Evolutionary conservation across 2,113 vertebrate genomes (phyloP).

Genomic region (Pygoscelis antarcticus): DNA sequence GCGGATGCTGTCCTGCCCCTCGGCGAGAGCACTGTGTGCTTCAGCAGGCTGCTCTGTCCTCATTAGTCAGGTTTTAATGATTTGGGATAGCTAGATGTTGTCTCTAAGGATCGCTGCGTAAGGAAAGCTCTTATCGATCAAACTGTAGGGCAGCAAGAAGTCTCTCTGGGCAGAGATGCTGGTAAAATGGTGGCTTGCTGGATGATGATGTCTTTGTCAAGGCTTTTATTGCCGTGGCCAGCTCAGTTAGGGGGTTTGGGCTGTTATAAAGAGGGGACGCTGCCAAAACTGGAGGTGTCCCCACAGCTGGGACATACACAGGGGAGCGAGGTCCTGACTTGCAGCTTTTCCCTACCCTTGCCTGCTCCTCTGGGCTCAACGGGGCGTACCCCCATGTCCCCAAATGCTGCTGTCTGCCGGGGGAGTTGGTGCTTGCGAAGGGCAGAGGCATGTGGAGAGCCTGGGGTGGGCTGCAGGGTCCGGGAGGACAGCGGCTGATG

Average conservation of each 20-base stretch:
- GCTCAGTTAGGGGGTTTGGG: rapidly evolving
- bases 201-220: background rate
- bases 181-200: background rate
- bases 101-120: conserved; percentile 22
- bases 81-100: conserved; percentile 52
- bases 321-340: background rate
- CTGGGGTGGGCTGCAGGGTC: background rate
- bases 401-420: rapidly evolving
- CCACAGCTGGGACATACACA: rapidly evolving
- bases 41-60: conserved; percentile 50
- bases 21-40: background rate
- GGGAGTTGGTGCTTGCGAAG: rapidly evolving
- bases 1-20: conserved; percentile 13
- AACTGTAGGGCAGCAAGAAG: background rate
- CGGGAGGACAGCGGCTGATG: rapidly evolving
- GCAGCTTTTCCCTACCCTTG: background rate
- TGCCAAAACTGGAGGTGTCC: background rate
- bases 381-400: background rate
- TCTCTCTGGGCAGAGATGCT: background rate
- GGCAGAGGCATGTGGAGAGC: background rate
- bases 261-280: background rate
- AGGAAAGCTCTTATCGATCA: conserved; percentile 50
- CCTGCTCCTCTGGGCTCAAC: background rate
- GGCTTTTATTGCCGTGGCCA: background rate
- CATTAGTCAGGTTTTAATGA: conserved; percentile 67